Evolutionary conservation across 1,140 invertebrate species (phyloP), one percentile per base, ranked within the genome.

Genomic region (Drosophila mojavensis): DNA sequence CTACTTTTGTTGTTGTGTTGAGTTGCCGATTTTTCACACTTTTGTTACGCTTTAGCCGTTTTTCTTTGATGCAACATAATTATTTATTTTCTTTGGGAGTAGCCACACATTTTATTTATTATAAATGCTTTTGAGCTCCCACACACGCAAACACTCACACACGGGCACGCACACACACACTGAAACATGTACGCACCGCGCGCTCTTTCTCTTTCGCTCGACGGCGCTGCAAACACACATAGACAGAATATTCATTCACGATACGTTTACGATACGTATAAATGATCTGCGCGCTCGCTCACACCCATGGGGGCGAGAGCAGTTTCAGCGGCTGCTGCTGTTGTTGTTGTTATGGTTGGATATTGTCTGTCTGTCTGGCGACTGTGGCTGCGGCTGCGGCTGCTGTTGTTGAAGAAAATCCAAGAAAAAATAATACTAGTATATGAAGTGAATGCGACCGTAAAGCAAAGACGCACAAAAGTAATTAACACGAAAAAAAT

Each of bases 231-330:
- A 66, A 47, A 45, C 72, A 85, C 75, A 86, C 81, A 78, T 70
- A 72, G 59, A 85, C 82, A 86, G 75, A 77, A 84, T 76, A 88
- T 86, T 86, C 82, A 86, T 86, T 86, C 82, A 86, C 82, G 78
- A 85, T 70, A 85, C 81, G 82, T 73, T 81, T 79, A 84, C 81
- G 75, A 65, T 79, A 79, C 70, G 78, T 79, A 79, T 79, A 81
- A 76, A 81, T 67, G 71, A 81, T 85, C 71, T 72, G 63, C 62
- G 79, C 82, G 73, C 83, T 85, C 82, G 83, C 82, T 85, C 60
- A 72, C 82, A 78, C 73, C 71, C 75, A 85, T 86, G 43, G 64
- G 63, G 51, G 51, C 41, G 41, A 65, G 39, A 71, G 67, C 75
- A 55, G 55, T 61, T 11, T 5, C 33, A 10, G 33, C 33, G 33